These are phyloP conservation scores for Drosophila rellima DNA, from an alignment of 2,888 invertebrate species.

Conservation along the genomic window DNA sequence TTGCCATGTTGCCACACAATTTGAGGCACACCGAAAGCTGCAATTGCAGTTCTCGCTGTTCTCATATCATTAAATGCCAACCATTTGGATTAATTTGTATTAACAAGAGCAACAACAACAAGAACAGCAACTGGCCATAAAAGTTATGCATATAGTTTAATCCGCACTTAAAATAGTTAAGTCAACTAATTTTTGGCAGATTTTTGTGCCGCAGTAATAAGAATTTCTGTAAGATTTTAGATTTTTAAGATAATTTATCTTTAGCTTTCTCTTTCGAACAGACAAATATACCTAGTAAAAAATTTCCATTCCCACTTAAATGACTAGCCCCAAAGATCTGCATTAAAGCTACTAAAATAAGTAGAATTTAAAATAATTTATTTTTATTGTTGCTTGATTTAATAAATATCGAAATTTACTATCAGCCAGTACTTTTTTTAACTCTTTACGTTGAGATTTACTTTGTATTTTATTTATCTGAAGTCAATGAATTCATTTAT, in stretches of 20 bases:
- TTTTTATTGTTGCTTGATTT: too few species aligned
- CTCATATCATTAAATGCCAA: constrained; percentile 48
- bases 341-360: too few species aligned
- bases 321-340: too few species aligned
- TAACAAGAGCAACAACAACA: constrained; percentile 33
- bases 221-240: background rate
- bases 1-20: constrained; percentile 63
- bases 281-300: too few species aligned
- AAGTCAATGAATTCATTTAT: too few species aligned
- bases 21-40: constrained; percentile 52
- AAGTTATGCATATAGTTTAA: constrained; percentile 2
- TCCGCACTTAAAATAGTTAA: background rate
- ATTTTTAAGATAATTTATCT: background rate
- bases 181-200: background rate
- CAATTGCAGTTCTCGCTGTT: constrained; percentile 46
- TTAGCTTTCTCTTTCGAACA: too few species aligned
- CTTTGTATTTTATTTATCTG: too few species aligned
- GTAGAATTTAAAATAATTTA: too few species aligned
- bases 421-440: too few species aligned
- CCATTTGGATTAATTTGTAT: constrained; percentile 41
- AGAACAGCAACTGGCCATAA: constrained; percentile 5
- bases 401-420: too few species aligned
- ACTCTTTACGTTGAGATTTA: too few species aligned
- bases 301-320: too few species aligned
- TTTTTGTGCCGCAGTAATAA: background rate